Evolutionary conservation across 2,888 invertebrate species (phyloP).

Genomic region (Molorchus minor): DNA sequence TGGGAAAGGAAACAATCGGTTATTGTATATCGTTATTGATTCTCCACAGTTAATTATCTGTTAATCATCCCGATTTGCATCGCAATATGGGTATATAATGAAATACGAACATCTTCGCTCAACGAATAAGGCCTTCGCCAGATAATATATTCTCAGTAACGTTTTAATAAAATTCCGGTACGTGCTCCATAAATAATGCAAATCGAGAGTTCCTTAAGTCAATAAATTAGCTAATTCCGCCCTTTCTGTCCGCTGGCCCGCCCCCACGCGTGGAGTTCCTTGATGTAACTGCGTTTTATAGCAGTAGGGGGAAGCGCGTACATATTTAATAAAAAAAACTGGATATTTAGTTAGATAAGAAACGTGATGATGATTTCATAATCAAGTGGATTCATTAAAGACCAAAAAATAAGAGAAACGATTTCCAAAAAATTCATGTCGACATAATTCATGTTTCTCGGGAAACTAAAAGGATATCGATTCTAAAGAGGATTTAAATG

Average conservation of each 20-base stretch:
- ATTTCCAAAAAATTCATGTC: too few species aligned
- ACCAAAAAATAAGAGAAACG: too few species aligned
- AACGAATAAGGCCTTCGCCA: slow-evolving; percentile 4
- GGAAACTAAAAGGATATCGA: too few species aligned
- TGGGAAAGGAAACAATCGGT: not conserved
- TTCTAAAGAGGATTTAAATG: too few species aligned
- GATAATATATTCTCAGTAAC: slow-evolving; percentile 5
- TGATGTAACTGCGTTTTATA: not conserved
- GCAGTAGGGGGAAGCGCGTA: not conserved
- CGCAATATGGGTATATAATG: slow-evolving; percentile 3
- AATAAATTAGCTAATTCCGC: slow-evolving; percentile 48
- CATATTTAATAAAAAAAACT: too few species aligned
- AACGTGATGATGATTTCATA: too few species aligned
- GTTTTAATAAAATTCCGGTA: slow-evolving; percentile 15
- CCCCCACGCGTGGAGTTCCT: slow-evolving; percentile 29
- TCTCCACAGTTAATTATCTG: not conserved
- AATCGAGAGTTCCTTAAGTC: slow-evolving; percentile 43
- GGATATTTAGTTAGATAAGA: too few species aligned
- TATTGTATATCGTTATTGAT: not conserved
- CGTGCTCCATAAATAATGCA: slow-evolving; percentile 14
- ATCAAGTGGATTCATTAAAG: too few species aligned
- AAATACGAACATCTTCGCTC: slow-evolving; percentile 8
- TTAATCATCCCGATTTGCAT: slow-evolving; percentile 9
- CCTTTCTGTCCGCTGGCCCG: slow-evolving; percentile 36
- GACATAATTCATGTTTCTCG: too few species aligned